Evolutionary conservation across 2,113 vertebrate genomes (phyloP), one percentile per base, ranked within the genome.

Genomic region (Dromaius novaehollandiae): DNA sequence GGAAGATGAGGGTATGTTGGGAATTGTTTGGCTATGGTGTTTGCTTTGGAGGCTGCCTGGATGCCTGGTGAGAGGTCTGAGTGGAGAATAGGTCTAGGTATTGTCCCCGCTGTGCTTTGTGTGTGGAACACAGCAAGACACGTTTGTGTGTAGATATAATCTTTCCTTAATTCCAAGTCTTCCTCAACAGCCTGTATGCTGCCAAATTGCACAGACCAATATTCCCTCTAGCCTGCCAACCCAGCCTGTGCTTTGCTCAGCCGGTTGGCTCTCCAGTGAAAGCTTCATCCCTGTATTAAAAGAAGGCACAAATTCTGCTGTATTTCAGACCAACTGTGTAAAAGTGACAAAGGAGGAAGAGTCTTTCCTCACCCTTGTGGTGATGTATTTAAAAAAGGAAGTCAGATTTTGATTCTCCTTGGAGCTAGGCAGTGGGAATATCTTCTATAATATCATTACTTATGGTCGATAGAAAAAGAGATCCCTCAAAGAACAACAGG

Each of bases 1-100:
- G 58, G 63, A 60, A 1, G 6, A 60, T 13, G 34, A 71, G 66
- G 44, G 46, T 1, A 1, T 1, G 0, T 2, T 76, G 38, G 38
- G 87, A 94, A 34, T 38, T 63, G 55, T 42, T 75, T 85, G 40
- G 56, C 58, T 36, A 7, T n/a, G 17, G 3, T 28, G 19, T 38
- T 92, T 64, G 13, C 60, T 91, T 65, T 56, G 50, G 24, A 64
- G 66, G 34, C 16, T 83, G 34, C 44, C 16, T 55, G 38, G 50
- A 51, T 40, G 36, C 22, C 69, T 26, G 22, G 13, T 69, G 64
- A 75, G 64, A 50, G 65, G 64, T 22, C 71, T 9, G 1, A 44
- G 13, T 22, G 6, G 19, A 86, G 46, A 60, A 38, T 7, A 38
- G n/a, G 25, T 32, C 5, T 4, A 3, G 5, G 3, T 77, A 44